Evolutionary conservation across 1,140 invertebrate genomes (phyloP).

Genomic region (Anadara kagoshimensis): DNA sequence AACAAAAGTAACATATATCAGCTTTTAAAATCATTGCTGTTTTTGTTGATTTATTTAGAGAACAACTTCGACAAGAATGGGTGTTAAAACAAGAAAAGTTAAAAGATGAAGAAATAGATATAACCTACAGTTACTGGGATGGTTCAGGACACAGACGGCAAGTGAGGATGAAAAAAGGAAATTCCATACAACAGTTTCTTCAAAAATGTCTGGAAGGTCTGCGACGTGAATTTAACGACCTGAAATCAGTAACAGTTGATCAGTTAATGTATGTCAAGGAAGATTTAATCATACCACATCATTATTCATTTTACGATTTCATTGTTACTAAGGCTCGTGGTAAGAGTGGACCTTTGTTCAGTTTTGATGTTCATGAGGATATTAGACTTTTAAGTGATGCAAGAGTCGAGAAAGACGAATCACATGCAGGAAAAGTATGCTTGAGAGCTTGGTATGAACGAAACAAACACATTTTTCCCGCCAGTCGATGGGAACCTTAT

Average conservation of each 20-base stretch:
- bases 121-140: slow-evolving; percentile 99
- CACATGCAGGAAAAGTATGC: slow-evolving; percentile 97
- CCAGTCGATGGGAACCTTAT: slow-evolving; percentile 99
- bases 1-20: no score
- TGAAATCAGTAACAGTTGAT: slow-evolving; percentile 97
- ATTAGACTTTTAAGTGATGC: slow-evolving; percentile 95
- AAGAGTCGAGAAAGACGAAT: slow-evolving; percentile 97
- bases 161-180: slow-evolving; percentile 78
- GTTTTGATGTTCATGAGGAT: slow-evolving; percentile 98
- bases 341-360: slow-evolving; percentile 98
- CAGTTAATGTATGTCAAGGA: slow-evolving; percentile 99
- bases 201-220: slow-evolving; percentile 91
- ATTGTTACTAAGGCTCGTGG: slow-evolving; percentile 92
- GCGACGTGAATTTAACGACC: slow-evolving; percentile 96
- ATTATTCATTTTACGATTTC: slow-evolving; percentile 99
- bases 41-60: slow-evolving; percentile 56
- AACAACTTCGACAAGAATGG: slow-evolving; percentile 86
- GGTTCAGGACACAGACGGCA: slow-evolving; percentile 98
- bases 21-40: no score
- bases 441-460: slow-evolving; percentile 96
- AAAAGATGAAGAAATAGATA: slow-evolving; percentile 99
- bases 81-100: slow-evolving; percentile 93
- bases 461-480: slow-evolving; percentile 99
- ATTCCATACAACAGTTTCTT: slow-evolving; percentile 98
- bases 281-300: slow-evolving; percentile 98